Base-by-base conservation (phyloP, 2,797 vertebrate genomes). In the Tokudaia tokunoshimensis region DNA sequence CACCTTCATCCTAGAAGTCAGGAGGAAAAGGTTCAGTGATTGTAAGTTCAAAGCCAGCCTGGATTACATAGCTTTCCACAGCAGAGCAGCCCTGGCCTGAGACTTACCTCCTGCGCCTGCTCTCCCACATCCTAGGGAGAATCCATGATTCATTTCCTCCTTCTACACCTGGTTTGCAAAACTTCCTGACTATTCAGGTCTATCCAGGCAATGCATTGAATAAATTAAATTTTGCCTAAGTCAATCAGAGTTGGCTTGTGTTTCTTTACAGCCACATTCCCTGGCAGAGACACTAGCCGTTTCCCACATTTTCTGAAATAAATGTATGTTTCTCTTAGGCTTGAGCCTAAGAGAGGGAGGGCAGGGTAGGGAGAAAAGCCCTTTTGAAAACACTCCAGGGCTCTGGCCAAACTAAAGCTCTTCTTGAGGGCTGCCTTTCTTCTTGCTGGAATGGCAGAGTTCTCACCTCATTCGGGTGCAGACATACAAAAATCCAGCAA, bases 381-480 rank as follows among this genome's bases (percentile, higher is more conserved):
- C 78, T 85, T 92, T 96, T 75, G 8, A 80, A 95, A 89, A 55
- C 34, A 78, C 15, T 29, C 31, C 89, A 93, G 83, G 24, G 41
- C 76, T 96, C 70, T 1, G n/a, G 88, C 75, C 91, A 91, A 95
- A 95, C 96, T 91, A 95, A 96, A 96, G 94, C 52, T 86, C 95
- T 92, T 92, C 96, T 95, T 55, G 57, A 93, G 95, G 95, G 94
- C 31, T n/a, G 70, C 85, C 88, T 97, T 93, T 93, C 95, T 96
- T 96, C 86, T 94, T 72, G 84, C 94, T 72, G 93, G 93, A 97
- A 96, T 93, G 93, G 92, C 94, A 89, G 96, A 96, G 34, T 96
- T 96, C 96, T 97, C 97, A 97, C 96, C 94, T 97, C 97, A 94
- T 96, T 87, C 87, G 59, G 92, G 94, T 75, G 57, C 81, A 98